Percentiles rank a stretch among this genome's conserved stretches.
phyloP scores from a whole-genome alignment of 2,113 vertebrate species.

The Himantopus leucocephalus region DNA sequence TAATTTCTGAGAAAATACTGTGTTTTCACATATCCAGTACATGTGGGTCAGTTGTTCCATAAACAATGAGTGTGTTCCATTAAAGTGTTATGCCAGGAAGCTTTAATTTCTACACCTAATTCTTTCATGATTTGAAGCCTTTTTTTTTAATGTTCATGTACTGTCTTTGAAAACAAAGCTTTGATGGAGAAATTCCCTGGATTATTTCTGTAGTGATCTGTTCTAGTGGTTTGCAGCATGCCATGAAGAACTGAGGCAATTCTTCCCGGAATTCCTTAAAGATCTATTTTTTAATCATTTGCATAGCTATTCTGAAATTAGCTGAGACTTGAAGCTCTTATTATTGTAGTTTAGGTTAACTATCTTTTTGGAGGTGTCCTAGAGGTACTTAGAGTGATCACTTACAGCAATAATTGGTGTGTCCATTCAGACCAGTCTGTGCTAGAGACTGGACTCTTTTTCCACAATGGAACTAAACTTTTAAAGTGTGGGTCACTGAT shows the following conservation, averaged over 20 bases:
- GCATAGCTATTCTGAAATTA: not conserved
- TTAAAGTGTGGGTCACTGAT: not conserved
- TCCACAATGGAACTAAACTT: not conserved
- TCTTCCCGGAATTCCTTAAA: not conserved
- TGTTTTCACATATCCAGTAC: not conserved
- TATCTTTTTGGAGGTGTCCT: not conserved
- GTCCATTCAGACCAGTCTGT: not conserved
- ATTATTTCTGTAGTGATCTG: not conserved
- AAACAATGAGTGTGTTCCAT: not conserved
- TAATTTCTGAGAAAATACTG: constrained; percentile 2
- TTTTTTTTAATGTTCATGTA: not conserved
- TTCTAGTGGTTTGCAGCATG: not conserved
- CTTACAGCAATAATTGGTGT: not conserved
- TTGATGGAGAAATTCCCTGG: not conserved
- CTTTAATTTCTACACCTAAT: constrained; percentile 43
- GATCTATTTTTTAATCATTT: not conserved
- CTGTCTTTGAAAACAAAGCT: not conserved
- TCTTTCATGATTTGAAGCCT: not conserved
- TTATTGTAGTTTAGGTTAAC: not conserved
- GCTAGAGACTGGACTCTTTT: not conserved
- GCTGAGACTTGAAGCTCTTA: not conserved
- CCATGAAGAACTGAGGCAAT: not conserved
- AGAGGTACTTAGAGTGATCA: not conserved
- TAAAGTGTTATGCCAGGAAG: not conserved
- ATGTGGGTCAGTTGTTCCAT: constrained; percentile 1